Base-by-base conservation (phyloP, 2,113 vertebrate species). In the Ploceus nigricollis region DNA sequence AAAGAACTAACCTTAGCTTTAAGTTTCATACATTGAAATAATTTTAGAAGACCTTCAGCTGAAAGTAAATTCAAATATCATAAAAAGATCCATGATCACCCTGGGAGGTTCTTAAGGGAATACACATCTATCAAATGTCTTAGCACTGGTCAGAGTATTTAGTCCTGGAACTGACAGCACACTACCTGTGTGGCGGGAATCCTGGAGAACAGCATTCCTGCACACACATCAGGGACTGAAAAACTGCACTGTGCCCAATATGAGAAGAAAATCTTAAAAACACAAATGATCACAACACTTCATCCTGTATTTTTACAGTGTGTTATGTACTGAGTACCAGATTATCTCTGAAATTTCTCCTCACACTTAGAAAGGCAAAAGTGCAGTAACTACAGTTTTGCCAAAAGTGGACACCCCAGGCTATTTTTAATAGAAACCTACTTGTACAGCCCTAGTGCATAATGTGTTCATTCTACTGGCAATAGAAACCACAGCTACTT, bases 401-500 rank as follows among this genome's bases (percentile, higher is more conserved):
- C 35, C 22, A 89, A 87, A 87, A 93, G 21, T 3, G 8, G 40
- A 35, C 6, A 51, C 4, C 23, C 13, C 64, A 40, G 50, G 8
- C 28, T 37, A 27, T 45, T 93, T 91, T 57, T 63, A 66, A 63
- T 47, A 71, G n/a, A 94, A 96, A 80, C n/a, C 50, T 89, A 77
- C 90, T 57, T 89, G 72, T 64, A 82, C 42, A 72, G 71, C 64
- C 87, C 80, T 66, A 83, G 60, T 42, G 61, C 18, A 64, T 16
- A 54, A 7, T 50, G 44, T 82, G 71, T 89, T 93, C 82, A 82
- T 58, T 95, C 80, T 64, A 54, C 13, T 80, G 71, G 90, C 83
- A 96, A 76, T 1, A 81, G 61, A 71, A 91, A 88, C 61, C 63
- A 92, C 47, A 93, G 79, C 65, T 88, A 65, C 89, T 91, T 94